Conservation (phyloP, 2,888 invertebrate species). For the Crioceris asparagi region DNA sequence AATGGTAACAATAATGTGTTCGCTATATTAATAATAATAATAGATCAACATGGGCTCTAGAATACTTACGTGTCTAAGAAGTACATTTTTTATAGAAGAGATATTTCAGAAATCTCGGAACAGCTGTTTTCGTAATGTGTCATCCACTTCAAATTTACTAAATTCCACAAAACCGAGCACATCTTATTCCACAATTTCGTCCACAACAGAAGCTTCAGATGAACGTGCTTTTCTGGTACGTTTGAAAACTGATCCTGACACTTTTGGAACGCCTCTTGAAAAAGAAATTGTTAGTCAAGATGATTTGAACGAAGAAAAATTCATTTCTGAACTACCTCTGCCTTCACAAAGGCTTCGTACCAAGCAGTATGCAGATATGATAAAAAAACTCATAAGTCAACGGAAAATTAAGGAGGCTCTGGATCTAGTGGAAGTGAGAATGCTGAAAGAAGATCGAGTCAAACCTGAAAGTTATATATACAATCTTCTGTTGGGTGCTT, state of each 20-base stretch:
- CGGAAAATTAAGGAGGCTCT: slow-evolving; percentile 67
- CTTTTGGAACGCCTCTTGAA: slow-evolving; percentile 42
- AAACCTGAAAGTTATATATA: slow-evolving; percentile 72
- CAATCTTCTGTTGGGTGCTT: slow-evolving; percentile 71
- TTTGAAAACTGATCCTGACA: slow-evolving; percentile 44
- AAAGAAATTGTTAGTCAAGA: slow-evolving; percentile 34
- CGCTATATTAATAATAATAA: no score
- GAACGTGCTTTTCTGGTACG: slow-evolving; percentile 31
- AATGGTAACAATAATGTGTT: no score
- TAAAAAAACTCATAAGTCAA: slow-evolving; percentile 53
- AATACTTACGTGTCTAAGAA: no score
- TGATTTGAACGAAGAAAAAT: slow-evolving; percentile 51
- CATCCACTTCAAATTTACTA: no score
- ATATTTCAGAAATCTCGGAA: no score
- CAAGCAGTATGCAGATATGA: slow-evolving; percentile 58
- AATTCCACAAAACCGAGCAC: no score
- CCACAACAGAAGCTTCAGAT: no score
- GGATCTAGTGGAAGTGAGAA: slow-evolving; percentile 62
- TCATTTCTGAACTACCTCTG: slow-evolving; percentile 41
- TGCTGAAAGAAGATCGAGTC: slow-evolving; percentile 66
- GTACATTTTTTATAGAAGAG: no score
- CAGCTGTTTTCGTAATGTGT: no score
- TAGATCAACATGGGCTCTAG: no score
- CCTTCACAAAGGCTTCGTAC: slow-evolving; percentile 43
- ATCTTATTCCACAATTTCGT: no score